Conservation (phyloP, 1,140 invertebrate genomes). For the Pentalonia nigronervosa region DNA sequence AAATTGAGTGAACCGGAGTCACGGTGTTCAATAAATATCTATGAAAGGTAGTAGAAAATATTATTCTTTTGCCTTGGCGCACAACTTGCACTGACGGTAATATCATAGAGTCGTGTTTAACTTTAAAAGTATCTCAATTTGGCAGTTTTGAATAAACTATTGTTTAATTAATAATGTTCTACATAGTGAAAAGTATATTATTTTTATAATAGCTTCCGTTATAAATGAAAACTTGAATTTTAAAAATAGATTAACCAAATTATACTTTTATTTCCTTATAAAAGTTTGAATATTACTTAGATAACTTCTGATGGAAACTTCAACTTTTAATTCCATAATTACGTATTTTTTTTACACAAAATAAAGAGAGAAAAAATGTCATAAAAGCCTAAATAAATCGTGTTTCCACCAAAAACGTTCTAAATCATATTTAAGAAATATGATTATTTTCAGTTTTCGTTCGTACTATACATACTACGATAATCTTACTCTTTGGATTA, state of each 20-base stretch:
- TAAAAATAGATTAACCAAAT: constrained; percentile 26
- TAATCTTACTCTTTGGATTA: not conserved
- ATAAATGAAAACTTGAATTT: not conserved
- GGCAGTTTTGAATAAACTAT: too few species aligned
- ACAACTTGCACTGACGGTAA: too few species aligned
- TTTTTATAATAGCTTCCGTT: not conserved
- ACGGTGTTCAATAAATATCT: not conserved
- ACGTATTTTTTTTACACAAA: not conserved
- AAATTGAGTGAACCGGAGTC: not conserved
- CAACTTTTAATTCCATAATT: constrained; percentile 16
- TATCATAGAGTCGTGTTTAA: too few species aligned
- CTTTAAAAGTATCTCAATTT: too few species aligned
- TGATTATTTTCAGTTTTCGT: not conserved
- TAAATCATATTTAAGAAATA: not conserved
- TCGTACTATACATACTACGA: not conserved
- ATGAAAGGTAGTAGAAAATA: not conserved
- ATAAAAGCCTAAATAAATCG: not conserved
- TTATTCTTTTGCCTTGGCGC: not conserved
- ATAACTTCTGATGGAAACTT: not conserved
- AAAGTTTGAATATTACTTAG: constrained; percentile 11
- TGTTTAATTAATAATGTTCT: not conserved
- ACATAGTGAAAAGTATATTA: not conserved
- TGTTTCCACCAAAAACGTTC: not conserved
- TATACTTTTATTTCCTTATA: not conserved
- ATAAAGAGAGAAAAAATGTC: not conserved